Evolutionary conservation across 2,888 invertebrate genomes (phyloP).

Genomic region (Trissolcus brochymenae): DNA sequence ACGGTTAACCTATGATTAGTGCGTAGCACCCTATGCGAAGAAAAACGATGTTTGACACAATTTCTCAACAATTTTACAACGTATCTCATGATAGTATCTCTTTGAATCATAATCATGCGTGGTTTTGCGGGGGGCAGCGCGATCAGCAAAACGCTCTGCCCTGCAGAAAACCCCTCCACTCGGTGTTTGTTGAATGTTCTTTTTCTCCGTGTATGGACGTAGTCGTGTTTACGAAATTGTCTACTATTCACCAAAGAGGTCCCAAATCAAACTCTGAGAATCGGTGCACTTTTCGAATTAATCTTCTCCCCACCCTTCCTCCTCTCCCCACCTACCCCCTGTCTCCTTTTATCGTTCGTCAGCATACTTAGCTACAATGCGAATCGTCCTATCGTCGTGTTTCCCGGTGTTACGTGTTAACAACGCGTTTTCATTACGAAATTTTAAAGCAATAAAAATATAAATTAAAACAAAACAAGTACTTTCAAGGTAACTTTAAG

Average conservation of each 20-base stretch:
- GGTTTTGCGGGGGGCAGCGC: constrained; percentile 2
- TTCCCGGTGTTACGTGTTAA: constrained; percentile 58
- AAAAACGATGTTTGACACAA: constrained; percentile 45
- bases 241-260: constrained; percentile 37
- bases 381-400: constrained; percentile 57
- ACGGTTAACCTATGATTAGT: constrained; percentile 61
- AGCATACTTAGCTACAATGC: constrained; percentile 38
- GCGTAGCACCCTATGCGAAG: constrained; percentile 58
- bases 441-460: constrained; percentile 75
- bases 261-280: constrained; percentile 22
- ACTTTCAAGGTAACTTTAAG: constrained; percentile 42
- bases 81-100: constrained; percentile 19
- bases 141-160: neutral
- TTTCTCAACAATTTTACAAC: constrained; percentile 19
- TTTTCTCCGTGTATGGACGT: constrained; percentile 43
- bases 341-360: neutral
- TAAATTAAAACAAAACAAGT: constrained; percentile 66
- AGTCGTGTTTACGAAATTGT: constrained; percentile 56
- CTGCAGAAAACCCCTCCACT: neutral
- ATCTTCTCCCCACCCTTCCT: constrained; percentile 7
- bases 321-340: neutral
- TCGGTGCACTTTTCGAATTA: constrained; percentile 21
- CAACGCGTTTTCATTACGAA: constrained; percentile 71
- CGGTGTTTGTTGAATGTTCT: constrained; percentile 39
- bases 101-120: constrained; percentile 12